Evolutionary conservation across 2,797 vertebrate genomes (phyloP), one percentile per base, ranked within the genome.

Genomic region (Typhlichthys subterraneus): DNA sequence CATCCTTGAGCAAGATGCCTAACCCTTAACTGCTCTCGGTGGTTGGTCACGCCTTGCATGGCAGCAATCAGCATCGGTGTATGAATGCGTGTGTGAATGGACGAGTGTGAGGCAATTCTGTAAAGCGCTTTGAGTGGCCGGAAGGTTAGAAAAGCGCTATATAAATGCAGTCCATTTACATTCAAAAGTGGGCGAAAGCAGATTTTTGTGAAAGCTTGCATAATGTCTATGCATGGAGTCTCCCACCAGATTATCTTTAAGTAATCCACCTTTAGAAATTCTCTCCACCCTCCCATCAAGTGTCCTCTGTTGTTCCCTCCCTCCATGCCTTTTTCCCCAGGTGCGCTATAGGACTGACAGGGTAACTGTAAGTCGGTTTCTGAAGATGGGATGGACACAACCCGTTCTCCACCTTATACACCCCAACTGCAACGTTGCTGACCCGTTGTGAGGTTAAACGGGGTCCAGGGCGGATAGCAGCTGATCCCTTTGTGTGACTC

Each of bases 241-340:
- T 38, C 70, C 77, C 73, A 15, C 52, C 74, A 23, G 68, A 81
- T 82, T 75, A 84, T 84, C 78, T 89, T 87, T 91, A 85, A 84
- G 61, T 84, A 87, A 88, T 86, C 84, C 84, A 86, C 72, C 72
- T 69, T 75, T 80, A 49, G 58, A 74, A 80, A 48, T 68, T 17
- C 46, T 72, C 74, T 75, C 77, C 75, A 62, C 73, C 54, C 10
- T 33, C 60, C 45, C 42, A 51, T 77, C 69, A 51, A 73, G 75
- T 81, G 73, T 73, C 71, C 45, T 80, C 70, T 74, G 64, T 78
- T 53, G 67, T 62, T 57, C 57, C 29, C 56, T 62, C 56, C 42
- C 50, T 63, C 70, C 53, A 59, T 54, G 72, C 38, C 61, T 55
- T 48, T 31, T 73, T 29, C 53, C 59, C 55, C 55, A 71, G 71